phyloP scores from a whole-genome alignment of 1,140 invertebrate species.

The Rhagoletis pomonella region DNA sequence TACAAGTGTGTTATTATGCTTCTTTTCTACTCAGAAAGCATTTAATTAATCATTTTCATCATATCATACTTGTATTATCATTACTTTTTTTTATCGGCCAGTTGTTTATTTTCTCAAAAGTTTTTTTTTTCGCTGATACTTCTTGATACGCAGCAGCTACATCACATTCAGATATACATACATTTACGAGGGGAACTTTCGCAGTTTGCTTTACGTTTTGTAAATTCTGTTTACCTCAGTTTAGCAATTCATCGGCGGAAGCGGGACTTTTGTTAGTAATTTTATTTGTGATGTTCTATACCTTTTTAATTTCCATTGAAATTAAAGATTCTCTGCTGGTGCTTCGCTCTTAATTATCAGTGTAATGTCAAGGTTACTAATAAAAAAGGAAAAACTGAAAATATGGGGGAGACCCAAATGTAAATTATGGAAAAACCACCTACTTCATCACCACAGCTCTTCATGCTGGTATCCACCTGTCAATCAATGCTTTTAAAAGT shows the following conservation, averaged over 20 bases:
- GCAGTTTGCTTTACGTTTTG: neutral
- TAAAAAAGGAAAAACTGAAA: neutral
- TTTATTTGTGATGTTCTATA: neutral
- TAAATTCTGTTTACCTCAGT: neutral
- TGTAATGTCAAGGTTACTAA: neutral
- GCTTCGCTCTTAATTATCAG: conserved; percentile 6
- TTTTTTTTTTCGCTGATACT: neutral
- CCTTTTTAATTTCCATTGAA: neutral
- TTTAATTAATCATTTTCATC: conserved; percentile 27
- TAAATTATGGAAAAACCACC: neutral
- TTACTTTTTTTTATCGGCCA: neutral
- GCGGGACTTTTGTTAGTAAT: neutral
- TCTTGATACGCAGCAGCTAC: neutral
- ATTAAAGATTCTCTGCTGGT: neutral
- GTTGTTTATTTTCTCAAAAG: conserved; percentile 3
- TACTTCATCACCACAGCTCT: neutral
- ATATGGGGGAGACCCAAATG: neutral
- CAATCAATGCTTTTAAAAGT: neutral
- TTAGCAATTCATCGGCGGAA: neutral
- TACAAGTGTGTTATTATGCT: neutral
- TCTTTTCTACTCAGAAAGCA: neutral
- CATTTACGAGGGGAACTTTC: no score
- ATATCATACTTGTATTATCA: neutral
- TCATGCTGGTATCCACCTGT: neutral
- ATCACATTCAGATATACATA: neutral